Percentiles rank a stretch among this genome's conserved stretches.
These are phyloP conservation scores for Babyrousa celebensis DNA, from an alignment of 2,797 vertebrate species.

Conservation along the genomic window DNA sequence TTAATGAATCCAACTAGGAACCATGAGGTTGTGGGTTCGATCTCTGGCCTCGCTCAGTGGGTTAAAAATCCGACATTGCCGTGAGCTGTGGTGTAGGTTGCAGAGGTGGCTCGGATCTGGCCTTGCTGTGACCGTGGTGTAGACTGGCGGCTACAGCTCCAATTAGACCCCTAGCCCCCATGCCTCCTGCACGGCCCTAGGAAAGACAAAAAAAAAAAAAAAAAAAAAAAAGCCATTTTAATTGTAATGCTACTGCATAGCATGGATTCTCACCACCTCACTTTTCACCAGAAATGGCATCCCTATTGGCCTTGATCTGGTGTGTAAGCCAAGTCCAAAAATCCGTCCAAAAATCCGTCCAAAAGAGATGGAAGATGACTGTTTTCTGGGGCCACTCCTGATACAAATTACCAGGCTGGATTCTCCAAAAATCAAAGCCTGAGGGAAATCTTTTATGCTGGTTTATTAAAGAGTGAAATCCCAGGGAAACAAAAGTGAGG, in stretches of 20 bases:
- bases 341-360: conserved; percentile 27
- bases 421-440: conserved; percentile 12
- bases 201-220: no score
- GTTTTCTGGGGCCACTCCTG: background rate
- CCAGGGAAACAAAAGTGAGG: background rate
- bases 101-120: no score
- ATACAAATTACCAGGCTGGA: background rate
- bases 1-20: no score
- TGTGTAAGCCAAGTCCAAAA: conserved; percentile 16
- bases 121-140: no score
- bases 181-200: no score
- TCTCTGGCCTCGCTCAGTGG: no score
- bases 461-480: conserved; percentile 2
- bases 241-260: background rate
- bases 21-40: no score
- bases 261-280: background rate
- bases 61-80: no score
- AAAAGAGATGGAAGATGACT: background rate
- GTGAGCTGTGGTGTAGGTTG: no score
- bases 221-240: background rate
- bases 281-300: conserved; percentile 18
- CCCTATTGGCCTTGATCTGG: conserved; percentile 18
- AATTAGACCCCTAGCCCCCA: no score
- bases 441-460: background rate
- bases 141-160: no score